phyloP scores from a whole-genome alignment of 2,888 invertebrate species.

The Malachius bipustulatus region DNA sequence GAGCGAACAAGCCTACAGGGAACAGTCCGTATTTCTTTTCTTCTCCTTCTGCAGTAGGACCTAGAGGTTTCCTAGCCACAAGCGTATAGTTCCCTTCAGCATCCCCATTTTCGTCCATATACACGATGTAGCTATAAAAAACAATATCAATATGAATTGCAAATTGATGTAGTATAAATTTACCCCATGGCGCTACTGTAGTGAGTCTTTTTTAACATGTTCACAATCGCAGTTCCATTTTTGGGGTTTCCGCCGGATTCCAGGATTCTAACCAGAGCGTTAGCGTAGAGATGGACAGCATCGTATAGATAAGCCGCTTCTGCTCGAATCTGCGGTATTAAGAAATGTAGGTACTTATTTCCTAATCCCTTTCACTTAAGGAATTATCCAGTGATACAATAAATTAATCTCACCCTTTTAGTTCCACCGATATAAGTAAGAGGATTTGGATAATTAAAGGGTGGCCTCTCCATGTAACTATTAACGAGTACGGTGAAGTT shows the following conservation, averaged over 20 bases:
- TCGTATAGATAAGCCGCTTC: conserved; percentile 91
- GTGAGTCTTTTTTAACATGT: conserved; percentile 61
- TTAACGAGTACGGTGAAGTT: conserved; percentile 69
- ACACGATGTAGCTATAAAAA: conserved; percentile 67
- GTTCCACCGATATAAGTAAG: conserved; percentile 56
- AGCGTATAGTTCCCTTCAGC: conserved; percentile 91
- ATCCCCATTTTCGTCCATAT: conserved; percentile 85
- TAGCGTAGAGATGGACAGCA: conserved; percentile 83
- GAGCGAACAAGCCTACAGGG: conserved; percentile 64
- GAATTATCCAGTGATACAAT: background rate
- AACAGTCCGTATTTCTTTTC: conserved; percentile 55
- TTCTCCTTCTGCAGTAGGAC: conserved; percentile 22
- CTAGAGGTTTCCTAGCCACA: conserved; percentile 45
- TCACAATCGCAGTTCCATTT: conserved; percentile 74
- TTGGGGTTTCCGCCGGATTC: conserved; percentile 53
- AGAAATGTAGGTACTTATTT: too few relatives aligned
- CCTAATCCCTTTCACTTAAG: too few relatives aligned
- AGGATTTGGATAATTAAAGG: conserved; percentile 81
- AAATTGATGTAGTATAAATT: conserved; percentile 18
- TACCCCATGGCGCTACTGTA: conserved; percentile 82
- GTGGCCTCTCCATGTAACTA: conserved; percentile 68
- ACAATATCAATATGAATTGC: conserved; percentile 1
- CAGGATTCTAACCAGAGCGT: conserved; percentile 62
- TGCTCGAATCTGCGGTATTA: conserved; percentile 58
- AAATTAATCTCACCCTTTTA: conserved; percentile 41